Percentiles rank a stretch among this genome's conserved stretches.
These are phyloP conservation scores for Odontocolon sp. DNA, from an alignment of 2,888 invertebrate genomes.

Conservation along the genomic window DNA sequence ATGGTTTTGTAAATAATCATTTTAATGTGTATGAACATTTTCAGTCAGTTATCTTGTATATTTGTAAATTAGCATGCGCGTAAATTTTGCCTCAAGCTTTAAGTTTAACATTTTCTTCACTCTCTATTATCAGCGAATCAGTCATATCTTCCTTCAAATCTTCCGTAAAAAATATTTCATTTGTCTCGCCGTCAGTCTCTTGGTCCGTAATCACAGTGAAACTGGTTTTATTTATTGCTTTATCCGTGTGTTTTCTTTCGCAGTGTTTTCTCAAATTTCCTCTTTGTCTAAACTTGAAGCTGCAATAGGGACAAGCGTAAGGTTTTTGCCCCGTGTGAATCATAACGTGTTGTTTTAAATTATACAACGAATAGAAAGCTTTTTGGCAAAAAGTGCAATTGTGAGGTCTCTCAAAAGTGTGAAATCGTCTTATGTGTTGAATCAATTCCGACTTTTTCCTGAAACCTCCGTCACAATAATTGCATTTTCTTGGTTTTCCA, in stretches of 20 bases:
- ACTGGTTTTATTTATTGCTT: too few species aligned
- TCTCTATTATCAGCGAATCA: constrained; percentile 45
- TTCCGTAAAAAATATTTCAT: constrained; percentile 6
- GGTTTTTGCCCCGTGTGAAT: constrained; percentile 67
- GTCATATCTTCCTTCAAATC: constrained; percentile 26
- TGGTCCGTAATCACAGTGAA: constrained; percentile 25
- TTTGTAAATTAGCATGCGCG: constrained; percentile 10
- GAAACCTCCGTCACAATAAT: constrained; percentile 63
- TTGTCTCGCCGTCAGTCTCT: constrained; percentile 11
- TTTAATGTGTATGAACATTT: not conserved
- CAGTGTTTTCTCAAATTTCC: constrained; percentile 64
- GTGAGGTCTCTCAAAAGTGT: constrained; percentile 66
- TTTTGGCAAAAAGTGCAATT: constrained; percentile 65
- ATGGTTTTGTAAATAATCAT: constrained; percentile 39
- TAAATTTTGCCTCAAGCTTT: constrained; percentile 17
- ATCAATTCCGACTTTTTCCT: constrained; percentile 64
- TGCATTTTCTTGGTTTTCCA: constrained; percentile 64
- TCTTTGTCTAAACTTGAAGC: constrained; percentile 65
- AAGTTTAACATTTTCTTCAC: constrained; percentile 52
- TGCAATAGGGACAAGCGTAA: constrained; percentile 61
- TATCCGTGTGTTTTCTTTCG: constrained; percentile 60
- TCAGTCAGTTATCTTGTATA: constrained; percentile 8
- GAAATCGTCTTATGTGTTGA: constrained; percentile 61
- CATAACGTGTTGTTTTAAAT: constrained; percentile 68
- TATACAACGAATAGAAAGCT: constrained; percentile 64